Base-by-base conservation (phyloP, 2,113 vertebrate genomes). In the Tiliqua scincoides region DNA sequence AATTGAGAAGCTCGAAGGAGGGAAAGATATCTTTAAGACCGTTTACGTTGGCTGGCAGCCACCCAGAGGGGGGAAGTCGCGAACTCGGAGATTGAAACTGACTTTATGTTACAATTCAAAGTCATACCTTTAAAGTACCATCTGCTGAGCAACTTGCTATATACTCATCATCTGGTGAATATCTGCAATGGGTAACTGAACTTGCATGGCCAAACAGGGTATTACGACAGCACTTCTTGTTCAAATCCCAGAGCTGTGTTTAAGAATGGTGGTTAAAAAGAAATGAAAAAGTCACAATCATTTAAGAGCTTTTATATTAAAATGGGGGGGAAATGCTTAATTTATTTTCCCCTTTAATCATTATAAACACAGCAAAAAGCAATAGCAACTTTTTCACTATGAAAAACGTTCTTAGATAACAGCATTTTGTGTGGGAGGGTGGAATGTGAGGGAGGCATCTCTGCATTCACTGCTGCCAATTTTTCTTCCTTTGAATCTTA, bases 141-240 rank as follows among this genome's bases (percentile, higher is more conserved):
- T 99, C 99, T 40, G 96, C 97, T 4, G 98, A 99, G 85, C 98
- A 98, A 82, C 98, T 99, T 88, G 98, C 98, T 91, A 99, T 84
- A 79, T 96, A 96, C 23, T 94, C 81, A 93, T 99, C 98, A 76
- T 98, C 95, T 5, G 98, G 98, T 82, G 99, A 99, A 96, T 99
- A 99, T 93, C 97, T 98, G 89, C 99, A 99, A 96, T 99, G 98
- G 92, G 92, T 98, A 85, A 99, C 98, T 1, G 97, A 95, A 87
- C 96, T 95, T 27, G 54, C 85, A 92, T 99, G 98, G 30, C 98
- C 98, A 76, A 99, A 98, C 96, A 99, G 91, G 0, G 98, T 99
- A 96, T 99, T 99, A 94, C 98, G 97, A 85, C 97, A 99, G 30
- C 94, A 90, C 1, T 95, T 94, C 85, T 93, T 95, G 92, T 97